Evolutionary conservation across 2,113 vertebrate species (phyloP).

Genomic region (Phrynosoma platyrhinos): DNA sequence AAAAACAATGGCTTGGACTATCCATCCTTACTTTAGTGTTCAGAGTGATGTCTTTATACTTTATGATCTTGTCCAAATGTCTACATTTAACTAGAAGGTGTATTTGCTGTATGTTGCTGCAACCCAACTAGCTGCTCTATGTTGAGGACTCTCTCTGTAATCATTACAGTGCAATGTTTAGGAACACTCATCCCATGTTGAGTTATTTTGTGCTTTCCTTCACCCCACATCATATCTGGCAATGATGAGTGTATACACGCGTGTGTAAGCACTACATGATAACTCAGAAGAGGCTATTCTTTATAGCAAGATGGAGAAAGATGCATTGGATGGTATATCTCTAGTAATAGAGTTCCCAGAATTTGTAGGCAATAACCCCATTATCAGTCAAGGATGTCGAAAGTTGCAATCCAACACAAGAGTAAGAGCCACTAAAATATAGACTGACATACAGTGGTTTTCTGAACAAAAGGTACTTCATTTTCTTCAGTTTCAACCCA

Average conservation of each 20-base stretch:
- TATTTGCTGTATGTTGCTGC: neutral
- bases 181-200: too few species aligned
- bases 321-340: neutral
- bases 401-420: neutral
- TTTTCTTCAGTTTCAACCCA: conserved; percentile 58
- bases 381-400: neutral
- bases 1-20: too few species aligned
- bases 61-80: too few species aligned
- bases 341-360: neutral
- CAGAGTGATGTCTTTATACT: too few species aligned
- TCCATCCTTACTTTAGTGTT: too few species aligned
- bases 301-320: neutral
- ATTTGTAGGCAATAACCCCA: neutral
- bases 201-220: too few species aligned
- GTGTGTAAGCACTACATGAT: too few species aligned
- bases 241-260: too few species aligned
- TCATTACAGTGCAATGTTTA: too few species aligned
- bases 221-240: too few species aligned
- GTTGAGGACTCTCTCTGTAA: neutral
- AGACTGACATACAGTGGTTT: too few species aligned
- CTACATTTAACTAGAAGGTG: neutral
- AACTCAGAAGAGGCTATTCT: neutral
- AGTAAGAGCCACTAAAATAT: neutral
- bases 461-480: conserved; percentile 23
- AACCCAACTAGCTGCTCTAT: neutral